Conservation (phyloP, 2,888 invertebrate genomes). For the Drosophila fulvimacula region DNA sequence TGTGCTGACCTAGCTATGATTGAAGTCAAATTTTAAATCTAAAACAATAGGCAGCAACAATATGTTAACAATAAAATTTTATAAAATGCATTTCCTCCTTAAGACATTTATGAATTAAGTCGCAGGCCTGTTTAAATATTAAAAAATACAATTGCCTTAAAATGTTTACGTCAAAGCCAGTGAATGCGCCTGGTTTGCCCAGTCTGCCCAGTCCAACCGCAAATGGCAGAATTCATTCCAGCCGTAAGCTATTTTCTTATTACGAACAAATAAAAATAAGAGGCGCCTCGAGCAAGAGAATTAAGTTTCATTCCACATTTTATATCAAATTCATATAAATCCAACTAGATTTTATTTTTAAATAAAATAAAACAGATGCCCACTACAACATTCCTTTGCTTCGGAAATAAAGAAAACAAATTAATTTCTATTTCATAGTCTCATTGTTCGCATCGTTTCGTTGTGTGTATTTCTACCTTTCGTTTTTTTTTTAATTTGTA, state of each 20-base stretch:
- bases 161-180: not conserved
- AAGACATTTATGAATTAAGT: not conserved
- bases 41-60: too few species aligned
- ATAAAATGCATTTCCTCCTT: not conserved
- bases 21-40: too few species aligned
- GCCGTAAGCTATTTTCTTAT: not conserved
- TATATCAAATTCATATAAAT: too few species aligned
- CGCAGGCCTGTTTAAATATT: not conserved
- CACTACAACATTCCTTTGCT: not conserved
- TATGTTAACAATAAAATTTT: not conserved
- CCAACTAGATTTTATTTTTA: not conserved
- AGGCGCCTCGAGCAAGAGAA: too few species aligned
- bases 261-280: too few species aligned
- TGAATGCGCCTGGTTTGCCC: not conserved
- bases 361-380: not conserved
- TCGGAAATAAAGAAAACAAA: not conserved
- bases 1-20: too few species aligned
- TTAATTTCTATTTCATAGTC: slow-evolving; percentile 2
- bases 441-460: slow-evolving; percentile 22
- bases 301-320: too few species aligned
- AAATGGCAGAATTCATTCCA: not conserved
- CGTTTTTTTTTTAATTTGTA: slow-evolving; percentile 61
- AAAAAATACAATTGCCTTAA: not conserved
- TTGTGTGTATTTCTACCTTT: slow-evolving; percentile 40
- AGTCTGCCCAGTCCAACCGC: not conserved